Conservation (phyloP, 2,113 vertebrate species). For the Pseudorasbora parva region DNA sequence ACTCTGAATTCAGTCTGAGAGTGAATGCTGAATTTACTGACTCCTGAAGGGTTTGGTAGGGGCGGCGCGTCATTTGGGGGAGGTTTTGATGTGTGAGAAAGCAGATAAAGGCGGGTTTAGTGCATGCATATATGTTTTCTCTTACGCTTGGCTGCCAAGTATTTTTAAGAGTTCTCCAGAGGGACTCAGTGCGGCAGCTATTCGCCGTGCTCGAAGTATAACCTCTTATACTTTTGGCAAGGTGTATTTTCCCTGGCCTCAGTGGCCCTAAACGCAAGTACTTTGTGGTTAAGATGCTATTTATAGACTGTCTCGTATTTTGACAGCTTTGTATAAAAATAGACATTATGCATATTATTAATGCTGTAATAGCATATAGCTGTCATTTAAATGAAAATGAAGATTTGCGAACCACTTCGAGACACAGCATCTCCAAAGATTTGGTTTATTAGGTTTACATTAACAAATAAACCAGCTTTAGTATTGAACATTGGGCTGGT, state of each 20-base stretch:
- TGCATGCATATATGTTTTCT: conserved; percentile 42
- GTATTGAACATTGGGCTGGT: neutral
- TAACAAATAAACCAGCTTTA: neutral
- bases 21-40: conserved; percentile 60
- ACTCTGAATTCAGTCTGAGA: conserved; percentile 52
- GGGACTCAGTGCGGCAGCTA: conserved; percentile 73
- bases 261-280: conserved; percentile 70
- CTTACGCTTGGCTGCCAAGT: conserved; percentile 37
- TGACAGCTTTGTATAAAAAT: conserved; percentile 16
- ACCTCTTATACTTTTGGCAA: conserved; percentile 69
- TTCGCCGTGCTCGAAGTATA: conserved; percentile 63
- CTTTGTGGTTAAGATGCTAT: conserved; percentile 71
- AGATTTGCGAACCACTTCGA: neutral
- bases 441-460: neutral
- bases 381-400: neutral
- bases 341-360: neutral
- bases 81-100: conserved; percentile 54
- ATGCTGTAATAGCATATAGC: neutral
- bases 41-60: conserved; percentile 61
- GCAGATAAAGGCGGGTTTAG: conserved; percentile 61
- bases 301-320: conserved; percentile 62
- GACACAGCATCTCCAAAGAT: neutral
- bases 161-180: conserved; percentile 62
- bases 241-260: conserved; percentile 54
- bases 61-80: conserved; percentile 62